Evolutionary conservation across 2,113 vertebrate genomes (phyloP).

Genomic region (Arothron firmamentum): DNA sequence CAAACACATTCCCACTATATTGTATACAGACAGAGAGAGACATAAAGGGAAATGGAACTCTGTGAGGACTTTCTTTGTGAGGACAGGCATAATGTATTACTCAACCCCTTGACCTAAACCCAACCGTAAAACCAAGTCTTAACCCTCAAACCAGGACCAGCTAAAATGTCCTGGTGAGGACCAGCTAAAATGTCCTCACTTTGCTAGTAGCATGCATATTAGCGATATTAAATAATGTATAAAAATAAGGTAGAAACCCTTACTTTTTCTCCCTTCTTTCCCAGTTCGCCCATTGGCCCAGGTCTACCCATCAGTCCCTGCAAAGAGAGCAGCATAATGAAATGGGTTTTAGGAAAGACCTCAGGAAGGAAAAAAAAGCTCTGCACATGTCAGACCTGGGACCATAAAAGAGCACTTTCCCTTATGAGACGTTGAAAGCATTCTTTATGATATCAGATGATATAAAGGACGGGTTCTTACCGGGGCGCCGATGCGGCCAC

Average conservation of each 20-base stretch:
- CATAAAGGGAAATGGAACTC: no score
- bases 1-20: conserved; percentile 15
- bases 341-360: background rate
- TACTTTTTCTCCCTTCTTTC: conserved; percentile 74
- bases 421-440: background rate
- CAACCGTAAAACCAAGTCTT: no score
- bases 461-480: conserved; percentile 65
- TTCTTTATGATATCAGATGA: background rate
- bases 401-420: background rate
- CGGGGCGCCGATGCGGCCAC: conserved; percentile 79
- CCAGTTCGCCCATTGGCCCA: conserved; percentile 78
- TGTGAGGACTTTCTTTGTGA: no score
- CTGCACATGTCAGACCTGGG: background rate
- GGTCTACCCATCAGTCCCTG: conserved; percentile 88
- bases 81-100: no score
- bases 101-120: no score
- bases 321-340: conserved; percentile 43
- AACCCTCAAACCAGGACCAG: no score
- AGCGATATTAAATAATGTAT: background rate
- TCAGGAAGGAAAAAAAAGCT: no score
- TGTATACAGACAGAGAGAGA: background rate
- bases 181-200: no score
- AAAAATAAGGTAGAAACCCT: conserved; percentile 3
- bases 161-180: no score
- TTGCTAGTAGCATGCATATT: background rate